Percentiles rank a stretch among this genome's conserved stretches.
Evolutionary conservation across 37 sponge, comb jelly and placozoan genomes (phyloP).

Genomic region (Lycopodina hypogea): DNA sequence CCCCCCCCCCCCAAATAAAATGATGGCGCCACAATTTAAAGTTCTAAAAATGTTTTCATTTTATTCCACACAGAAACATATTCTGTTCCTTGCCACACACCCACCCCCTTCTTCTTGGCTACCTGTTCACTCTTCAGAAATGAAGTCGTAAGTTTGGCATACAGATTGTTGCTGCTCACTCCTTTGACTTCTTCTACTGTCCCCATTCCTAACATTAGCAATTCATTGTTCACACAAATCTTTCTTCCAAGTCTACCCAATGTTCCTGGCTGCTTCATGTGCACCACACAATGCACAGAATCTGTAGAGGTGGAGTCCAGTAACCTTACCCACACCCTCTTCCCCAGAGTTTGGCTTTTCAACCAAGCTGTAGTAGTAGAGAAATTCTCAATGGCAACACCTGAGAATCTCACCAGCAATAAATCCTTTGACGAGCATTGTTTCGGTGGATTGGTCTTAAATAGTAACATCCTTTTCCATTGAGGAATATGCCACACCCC

Average conservation of each 20-base stretch:
- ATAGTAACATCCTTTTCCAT: constrained; percentile 6
- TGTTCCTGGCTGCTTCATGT: background rate
- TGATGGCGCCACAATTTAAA: too few relatives aligned
- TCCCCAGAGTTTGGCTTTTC: background rate
- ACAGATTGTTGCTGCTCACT: background rate
- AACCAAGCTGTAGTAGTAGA: constrained; percentile 15
- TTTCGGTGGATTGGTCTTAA: constrained; percentile 15
- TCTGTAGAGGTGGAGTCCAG: constrained; percentile 4
- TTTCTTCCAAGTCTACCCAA: background rate
- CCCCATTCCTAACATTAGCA: constrained; percentile 38
- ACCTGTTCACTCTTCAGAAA: constrained; percentile 13
- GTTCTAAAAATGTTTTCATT: too few relatives aligned
- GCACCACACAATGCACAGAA: constrained; percentile 28
- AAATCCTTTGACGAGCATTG: constrained; percentile 1
- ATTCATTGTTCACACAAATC: constrained; percentile 37
- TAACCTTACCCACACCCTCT: constrained; percentile 27
- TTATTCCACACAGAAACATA: constrained; percentile 42
- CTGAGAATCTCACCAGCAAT: constrained; percentile 40
- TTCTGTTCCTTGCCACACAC: constrained; percentile 48
- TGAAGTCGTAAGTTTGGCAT: background rate
- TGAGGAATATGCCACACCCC: constrained; percentile 59
- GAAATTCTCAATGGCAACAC: constrained; percentile 20
- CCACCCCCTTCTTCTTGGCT: constrained; percentile 42
- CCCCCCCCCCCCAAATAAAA: too few relatives aligned
- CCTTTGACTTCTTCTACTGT: constrained; percentile 14